These are phyloP conservation scores for Saturnia pavonia DNA, from an alignment of 2,888 invertebrate species.

Conservation along the genomic window DNA sequence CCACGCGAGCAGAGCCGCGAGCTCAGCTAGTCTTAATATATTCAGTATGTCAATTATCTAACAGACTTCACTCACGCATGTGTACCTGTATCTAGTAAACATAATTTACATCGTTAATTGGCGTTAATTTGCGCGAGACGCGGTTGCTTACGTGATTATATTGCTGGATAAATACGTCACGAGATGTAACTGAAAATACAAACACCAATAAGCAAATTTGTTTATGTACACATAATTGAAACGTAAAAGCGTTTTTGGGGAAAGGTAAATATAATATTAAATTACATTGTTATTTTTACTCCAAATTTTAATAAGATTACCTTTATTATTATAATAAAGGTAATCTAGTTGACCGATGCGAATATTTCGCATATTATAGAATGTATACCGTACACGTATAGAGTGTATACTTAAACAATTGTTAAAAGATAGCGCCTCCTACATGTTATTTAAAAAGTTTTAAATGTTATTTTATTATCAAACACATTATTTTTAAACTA, in stretches of 20 bases:
- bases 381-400: too few species aligned
- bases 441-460: too few species aligned
- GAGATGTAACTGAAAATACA: slow-evolving; percentile 16
- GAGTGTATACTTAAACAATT: too few species aligned
- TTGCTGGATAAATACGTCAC: slow-evolving; percentile 23
- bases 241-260: slow-evolving; percentile 9
- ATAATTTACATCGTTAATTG: slow-evolving; percentile 29
- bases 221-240: slow-evolving; percentile 9
- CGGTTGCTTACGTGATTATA: slow-evolving; percentile 23
- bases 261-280: slow-evolving; percentile 1
- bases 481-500: too few species aligned
- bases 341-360: too few species aligned
- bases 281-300: not conserved
- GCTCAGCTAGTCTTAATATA: not conserved
- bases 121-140: slow-evolving; percentile 23
- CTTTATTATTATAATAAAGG: too few species aligned
- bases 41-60: not conserved
- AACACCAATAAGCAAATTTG: slow-evolving; percentile 18
- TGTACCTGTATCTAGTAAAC: slow-evolving; percentile 25
- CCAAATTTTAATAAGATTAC: not conserved
- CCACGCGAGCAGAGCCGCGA: too few species aligned
- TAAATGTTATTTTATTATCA: too few species aligned
- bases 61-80: not conserved
- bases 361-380: too few species aligned
- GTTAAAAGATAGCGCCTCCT: too few species aligned